Base-by-base conservation (phyloP, 2,797 vertebrate genomes). In the Euthynnus affinis region DNA sequence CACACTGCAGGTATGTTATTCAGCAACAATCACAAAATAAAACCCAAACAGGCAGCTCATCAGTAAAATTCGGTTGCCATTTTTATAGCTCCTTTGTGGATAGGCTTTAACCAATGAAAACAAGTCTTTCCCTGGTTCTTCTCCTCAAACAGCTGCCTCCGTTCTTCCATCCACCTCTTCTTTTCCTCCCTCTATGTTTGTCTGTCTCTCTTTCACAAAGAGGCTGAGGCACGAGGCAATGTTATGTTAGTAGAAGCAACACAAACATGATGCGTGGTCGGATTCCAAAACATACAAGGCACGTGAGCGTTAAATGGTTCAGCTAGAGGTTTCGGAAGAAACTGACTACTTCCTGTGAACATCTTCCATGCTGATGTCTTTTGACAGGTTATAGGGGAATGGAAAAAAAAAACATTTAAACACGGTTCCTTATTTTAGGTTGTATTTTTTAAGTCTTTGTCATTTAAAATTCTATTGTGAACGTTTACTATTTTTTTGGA, bases 121-220 rank as follows among this genome's bases (percentile, higher is more conserved):
- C 68, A 74, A 56, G 27, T 27, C 22, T 76, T 20, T 66, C 64
- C 57, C 68, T 64, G 83, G 87, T 90, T 61, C 78, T 71, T 78
- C 40, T 56, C 58, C 64, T 59, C 83, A 74, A 83, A 84, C 86
- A 82, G 80, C 73, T 74, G 74, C 65, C 73, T 82, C 72, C 67
- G 52, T 72, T 76, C 46, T 17, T 74, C 46, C 22, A 58, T 23
- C 49, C 9, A 29, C 29, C 27, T 37, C 48, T 62, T 71, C 13
- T 71, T 37, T 56, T 71, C 20, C 22, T 66, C 57, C 48, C 17
- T 63, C 61, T n/a, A 1, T 20, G 58, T 48, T 71, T 59, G 48
- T 56, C 62, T 60, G 37, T 77, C 52, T 58, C 58, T 58, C 29
- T 60, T 60, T 22, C 58, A 69, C 62, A 52, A 58, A 74, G 42